A percentile compares a stretch with the other conserved stretches of the same genome.
These are phyloP conservation scores for Tylochromis polylepis DNA, from an alignment of 2,113 vertebrate genomes.

Conservation along the genomic window DNA sequence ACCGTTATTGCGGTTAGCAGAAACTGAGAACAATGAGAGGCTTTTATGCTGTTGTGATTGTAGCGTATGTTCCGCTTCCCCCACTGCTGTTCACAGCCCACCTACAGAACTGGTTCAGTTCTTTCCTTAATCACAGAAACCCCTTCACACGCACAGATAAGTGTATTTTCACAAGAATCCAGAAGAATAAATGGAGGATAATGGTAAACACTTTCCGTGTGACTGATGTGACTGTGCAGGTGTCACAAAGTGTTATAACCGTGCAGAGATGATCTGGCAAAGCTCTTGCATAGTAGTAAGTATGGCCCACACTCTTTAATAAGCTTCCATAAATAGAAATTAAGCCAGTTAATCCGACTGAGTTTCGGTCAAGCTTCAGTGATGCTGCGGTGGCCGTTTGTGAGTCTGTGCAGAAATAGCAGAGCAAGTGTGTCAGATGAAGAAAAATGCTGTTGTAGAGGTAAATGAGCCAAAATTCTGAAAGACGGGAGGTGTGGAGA, in stretches of 20 bases:
- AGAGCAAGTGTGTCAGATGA: neutral
- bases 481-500: neutral
- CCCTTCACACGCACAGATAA: neutral
- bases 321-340: slow-evolving; percentile 61
- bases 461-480: neutral
- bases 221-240: neutral
- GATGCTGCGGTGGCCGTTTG: neutral
- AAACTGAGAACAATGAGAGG: neutral
- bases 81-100: neutral
- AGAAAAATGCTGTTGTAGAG: neutral
- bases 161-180: neutral
- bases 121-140: neutral
- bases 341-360: slow-evolving; percentile 37
- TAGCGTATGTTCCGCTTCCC: neutral
- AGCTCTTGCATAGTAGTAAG: slow-evolving; percentile 13
- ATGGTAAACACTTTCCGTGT: neutral
- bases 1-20: neutral
- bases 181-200: neutral
- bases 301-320: slow-evolving; percentile 32
- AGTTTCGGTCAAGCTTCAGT: neutral
- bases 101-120: neutral
- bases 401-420: neutral
- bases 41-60: neutral
- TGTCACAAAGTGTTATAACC: neutral
- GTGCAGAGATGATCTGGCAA: slow-evolving; percentile 42